Evolutionary conservation across 1,140 invertebrate species (phyloP).

Genomic region (Nebria ingens): DNA sequence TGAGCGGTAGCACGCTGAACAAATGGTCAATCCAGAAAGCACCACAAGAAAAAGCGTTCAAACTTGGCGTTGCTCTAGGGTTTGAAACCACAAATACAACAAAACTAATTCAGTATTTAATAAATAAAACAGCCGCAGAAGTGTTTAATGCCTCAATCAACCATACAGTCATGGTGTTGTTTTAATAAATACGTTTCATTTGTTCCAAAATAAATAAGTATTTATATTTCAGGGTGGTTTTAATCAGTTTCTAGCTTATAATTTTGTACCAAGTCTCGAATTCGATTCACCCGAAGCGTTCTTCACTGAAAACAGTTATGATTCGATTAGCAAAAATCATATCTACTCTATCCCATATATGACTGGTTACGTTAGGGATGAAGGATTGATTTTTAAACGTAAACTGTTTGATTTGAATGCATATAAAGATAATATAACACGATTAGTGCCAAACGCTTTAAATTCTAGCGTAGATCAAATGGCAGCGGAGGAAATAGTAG

Average conservation of each 20-base stretch:
- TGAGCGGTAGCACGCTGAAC: conserved; percentile 42
- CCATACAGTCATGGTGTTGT: not conserved
- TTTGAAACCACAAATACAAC: no score
- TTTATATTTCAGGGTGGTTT: not conserved
- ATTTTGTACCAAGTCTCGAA: not conserved
- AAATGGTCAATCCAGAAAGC: conserved; percentile 35
- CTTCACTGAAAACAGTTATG: not conserved
- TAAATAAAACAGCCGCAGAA: no score
- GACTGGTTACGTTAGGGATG: not conserved
- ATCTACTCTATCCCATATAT: not conserved
- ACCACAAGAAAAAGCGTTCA: not conserved
- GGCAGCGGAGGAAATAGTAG: not conserved
- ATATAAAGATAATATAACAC: not conserved
- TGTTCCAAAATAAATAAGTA: not conserved
- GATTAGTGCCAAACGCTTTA: not conserved
- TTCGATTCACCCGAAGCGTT: not conserved
- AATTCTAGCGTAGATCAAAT: not conserved
- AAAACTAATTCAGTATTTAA: no score
- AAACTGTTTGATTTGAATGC: not conserved
- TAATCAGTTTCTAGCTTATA: not conserved
- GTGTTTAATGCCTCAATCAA: not conserved
- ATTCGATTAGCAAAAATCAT: not conserved
- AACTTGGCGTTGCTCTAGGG: not conserved
- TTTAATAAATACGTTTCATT: not conserved
- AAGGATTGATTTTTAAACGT: not conserved